Conservation (phyloP, 2,888 invertebrate genomes). For the Microchrysa polita region DNA sequence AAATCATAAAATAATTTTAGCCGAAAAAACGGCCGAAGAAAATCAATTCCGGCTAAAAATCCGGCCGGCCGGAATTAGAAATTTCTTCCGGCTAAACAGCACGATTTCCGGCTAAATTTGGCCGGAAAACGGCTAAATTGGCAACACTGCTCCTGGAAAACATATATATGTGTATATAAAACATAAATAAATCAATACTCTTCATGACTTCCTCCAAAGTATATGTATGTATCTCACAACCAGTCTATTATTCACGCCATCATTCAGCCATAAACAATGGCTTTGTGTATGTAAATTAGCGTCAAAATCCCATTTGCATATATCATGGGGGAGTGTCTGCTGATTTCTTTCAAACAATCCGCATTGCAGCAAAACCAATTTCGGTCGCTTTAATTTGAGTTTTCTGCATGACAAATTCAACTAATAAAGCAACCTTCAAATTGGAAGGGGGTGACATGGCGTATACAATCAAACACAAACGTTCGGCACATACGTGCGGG, state of each 20-base stretch:
- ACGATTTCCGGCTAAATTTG: too few species aligned
- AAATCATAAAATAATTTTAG: too few species aligned
- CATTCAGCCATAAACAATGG: slow-evolving; percentile 28
- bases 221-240: not conserved
- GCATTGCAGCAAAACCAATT: slow-evolving; percentile 37
- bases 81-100: too few species aligned
- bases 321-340: slow-evolving; percentile 28
- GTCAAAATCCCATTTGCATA: slow-evolving; percentile 25
- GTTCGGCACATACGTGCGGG: not conserved
- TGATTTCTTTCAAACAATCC: slow-evolving; percentile 9
- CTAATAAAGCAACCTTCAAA: slow-evolving; percentile 32
- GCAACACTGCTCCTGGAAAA: too few species aligned
- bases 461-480: not conserved
- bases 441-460: not conserved
- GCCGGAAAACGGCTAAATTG: too few species aligned
- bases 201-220: not conserved
- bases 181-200: not conserved
- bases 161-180: not conserved
- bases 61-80: too few species aligned
- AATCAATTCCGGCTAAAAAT: too few species aligned
- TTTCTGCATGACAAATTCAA: slow-evolving; percentile 42
- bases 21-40: too few species aligned
- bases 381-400: slow-evolving; percentile 28
- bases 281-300: slow-evolving; percentile 27
- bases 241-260: slow-evolving; percentile 11